Evolutionary conservation across 2,888 invertebrate species (phyloP), one percentile per base, ranked within the genome.

Genomic region (Electrophaes corylata): DNA sequence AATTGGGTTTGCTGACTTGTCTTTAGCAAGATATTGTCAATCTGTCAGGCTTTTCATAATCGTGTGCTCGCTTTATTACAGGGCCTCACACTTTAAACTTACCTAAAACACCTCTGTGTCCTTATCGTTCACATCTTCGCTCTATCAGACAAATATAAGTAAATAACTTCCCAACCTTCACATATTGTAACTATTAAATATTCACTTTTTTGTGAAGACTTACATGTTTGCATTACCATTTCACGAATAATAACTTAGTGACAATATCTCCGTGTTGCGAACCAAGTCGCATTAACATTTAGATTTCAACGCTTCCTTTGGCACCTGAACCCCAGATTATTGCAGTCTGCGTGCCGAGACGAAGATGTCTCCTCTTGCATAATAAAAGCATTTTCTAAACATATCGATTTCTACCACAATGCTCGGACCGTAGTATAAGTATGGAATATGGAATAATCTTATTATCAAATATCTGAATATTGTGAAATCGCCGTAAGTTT

Each of bases 261-360:
- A 41, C 40, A 47, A 20, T 37, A 26, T 39, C 11, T 29, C n/a
- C 31, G 35, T 44, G 37, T 50, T 49, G 19, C 49, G 44, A 54
- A 37, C 26, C 8, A 4, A 48, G 45, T 23, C 48, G 43, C 33
- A 54, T 51, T 51, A 41, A 70, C 71, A 73, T 75, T 73, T 67
- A 69, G 65, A 75, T 72, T 72, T 66, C 58, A 63, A 61, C 33
- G 57, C 53, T 58, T 66, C 56, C 61, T 64, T 57, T 70, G 60
- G 65, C 70, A 71, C 57, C 69, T 65, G 65, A 68, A 71, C 63
- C 65, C 43, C 57, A 53, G 62, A 69, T 66, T 67, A 68, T 65
- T 66, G 67, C 59, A 64, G 49, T 50, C 53, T 41, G 57, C 48
- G 48, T 55, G 50, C 37, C 41, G 56, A 64, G 52, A 55, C 57